Evolutionary conservation across 1,140 invertebrate genomes (phyloP), one percentile per base, ranked within the genome.

Genomic region (Daktulosphaira vitifoliae): DNA sequence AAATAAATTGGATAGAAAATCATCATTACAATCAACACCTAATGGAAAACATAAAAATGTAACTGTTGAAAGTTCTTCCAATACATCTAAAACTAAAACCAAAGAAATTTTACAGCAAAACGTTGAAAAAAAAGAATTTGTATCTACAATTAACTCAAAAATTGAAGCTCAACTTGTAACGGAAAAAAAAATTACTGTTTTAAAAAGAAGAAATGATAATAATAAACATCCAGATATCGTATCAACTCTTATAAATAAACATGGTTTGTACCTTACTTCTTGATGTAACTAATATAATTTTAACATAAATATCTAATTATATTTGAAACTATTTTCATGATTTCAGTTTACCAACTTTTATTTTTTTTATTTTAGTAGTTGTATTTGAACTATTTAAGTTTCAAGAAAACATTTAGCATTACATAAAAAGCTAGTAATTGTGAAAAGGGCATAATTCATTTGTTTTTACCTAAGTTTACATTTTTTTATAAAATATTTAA

Each of bases 121-220:
- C 39, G 11, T 11, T 33, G 11, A 62, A n/a, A 62, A 62, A 7
- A 29, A 48, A 33, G 56, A 62, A 33, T 33, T 5, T 33, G 5
- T 33, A 11, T n/a, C n/a, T n/a, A n/a, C n/a, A n/a, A n/a, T 33
- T 33, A 11, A 33, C 29, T 33, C 11, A 33, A 5, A 33, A 33
- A 33, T 6, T 6, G 11, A 33, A 23, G 3, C 16, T 20, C 56
- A 46, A 6, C 11, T 18, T 18, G 25, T 46, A 0, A 3, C 5
- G 4, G 26, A 62, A 11, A 62, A 37, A 7, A 62, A 62, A 48
- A 46, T 62, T 33, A 62, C 56, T 20, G 56, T 62, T 20, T 48
- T 62, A 9, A 62, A 62, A 46, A n/a, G n/a, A n/a, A 44, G 42
- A 22, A 25, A 25, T 2, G 26, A 38, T 8, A 25, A 62, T 46